Evolutionary conservation across 2,797 vertebrate genomes (phyloP).

Genomic region (Gymnoscopelus microlampas): DNA sequence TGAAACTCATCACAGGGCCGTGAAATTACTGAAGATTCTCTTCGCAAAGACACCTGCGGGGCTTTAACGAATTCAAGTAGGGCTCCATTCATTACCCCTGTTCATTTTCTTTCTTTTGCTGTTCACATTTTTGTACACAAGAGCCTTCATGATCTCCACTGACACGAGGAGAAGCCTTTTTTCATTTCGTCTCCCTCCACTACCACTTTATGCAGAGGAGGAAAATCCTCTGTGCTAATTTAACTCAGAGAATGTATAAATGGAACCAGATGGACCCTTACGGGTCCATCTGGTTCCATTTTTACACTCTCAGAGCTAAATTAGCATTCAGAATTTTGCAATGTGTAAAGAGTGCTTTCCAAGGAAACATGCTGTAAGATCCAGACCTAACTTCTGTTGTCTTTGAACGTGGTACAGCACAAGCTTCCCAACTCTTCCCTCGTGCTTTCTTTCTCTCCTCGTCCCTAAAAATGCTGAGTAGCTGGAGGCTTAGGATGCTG

Average conservation of each 20-base stretch:
- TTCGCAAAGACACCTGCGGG: constrained; percentile 54
- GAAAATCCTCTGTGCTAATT: too few species aligned
- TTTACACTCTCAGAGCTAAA: too few species aligned
- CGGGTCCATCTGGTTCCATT: too few species aligned
- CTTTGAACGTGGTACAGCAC: constrained; percentile 52
- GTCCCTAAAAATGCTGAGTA: constrained; percentile 74
- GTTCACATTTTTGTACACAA: constrained; percentile 51
- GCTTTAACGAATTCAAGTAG: constrained; percentile 50
- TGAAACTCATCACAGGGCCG: constrained; percentile 52
- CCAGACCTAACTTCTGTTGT: constrained; percentile 33
- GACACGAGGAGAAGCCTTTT: constrained; percentile 68
- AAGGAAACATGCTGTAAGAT: constrained; percentile 23
- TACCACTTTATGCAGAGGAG: background rate
- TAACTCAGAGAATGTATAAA: too few species aligned
- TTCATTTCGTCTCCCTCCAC: constrained; percentile 14
- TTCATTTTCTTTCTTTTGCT: constrained; percentile 14
- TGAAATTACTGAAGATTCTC: constrained; percentile 56
- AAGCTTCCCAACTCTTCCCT: constrained; percentile 42
- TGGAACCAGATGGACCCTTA: too few species aligned
- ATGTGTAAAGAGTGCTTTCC: constrained; percentile 25
- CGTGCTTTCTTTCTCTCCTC: constrained; percentile 50
- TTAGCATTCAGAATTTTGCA: too few species aligned
- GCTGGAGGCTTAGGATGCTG: constrained; percentile 73
- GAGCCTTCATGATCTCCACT: constrained; percentile 70
- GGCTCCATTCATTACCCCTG: constrained; percentile 37